phyloP scores from a whole-genome alignment of 2,113 vertebrate genomes.

The Suricata suricatta region DNA sequence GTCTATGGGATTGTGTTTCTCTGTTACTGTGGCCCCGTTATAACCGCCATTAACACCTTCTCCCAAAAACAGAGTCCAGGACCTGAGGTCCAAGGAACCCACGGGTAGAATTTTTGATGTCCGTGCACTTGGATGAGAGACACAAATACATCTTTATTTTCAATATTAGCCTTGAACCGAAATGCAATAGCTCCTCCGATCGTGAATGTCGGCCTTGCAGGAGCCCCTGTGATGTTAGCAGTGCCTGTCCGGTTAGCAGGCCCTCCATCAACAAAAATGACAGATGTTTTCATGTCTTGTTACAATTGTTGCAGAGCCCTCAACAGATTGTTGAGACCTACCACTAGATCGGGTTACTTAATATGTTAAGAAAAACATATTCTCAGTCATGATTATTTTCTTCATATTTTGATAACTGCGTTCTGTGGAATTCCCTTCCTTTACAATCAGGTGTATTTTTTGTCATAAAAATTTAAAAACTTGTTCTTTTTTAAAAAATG shows the following conservation, averaged over 20 bases:
- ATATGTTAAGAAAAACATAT: background rate
- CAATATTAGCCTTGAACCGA: background rate
- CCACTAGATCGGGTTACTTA: background rate
- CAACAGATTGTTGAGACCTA: background rate
- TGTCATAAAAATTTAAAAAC: background rate
- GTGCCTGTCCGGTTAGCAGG: background rate
- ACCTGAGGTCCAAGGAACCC: background rate
- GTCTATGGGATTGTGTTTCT: background rate
- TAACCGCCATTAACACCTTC: background rate
- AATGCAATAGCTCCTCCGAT: background rate
- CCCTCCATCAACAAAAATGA: background rate
- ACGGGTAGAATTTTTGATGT: background rate
- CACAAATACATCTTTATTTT: background rate
- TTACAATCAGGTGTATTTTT: background rate
- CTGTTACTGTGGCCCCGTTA: background rate
- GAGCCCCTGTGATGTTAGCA: background rate
- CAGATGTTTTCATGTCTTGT: background rate
- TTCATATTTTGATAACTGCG: background rate
- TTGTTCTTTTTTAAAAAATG: background rate
- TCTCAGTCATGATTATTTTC: background rate
- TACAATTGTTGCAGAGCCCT: background rate
- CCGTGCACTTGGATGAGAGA: constrained; percentile 14
- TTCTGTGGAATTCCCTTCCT: background rate
- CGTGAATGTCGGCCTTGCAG: background rate
- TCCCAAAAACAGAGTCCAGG: background rate